A percentile compares a stretch with the other conserved stretches of the same genome.
Evolutionary conservation across 2,797 vertebrate species (phyloP).

Genomic region (Botia almorhae): DNA sequence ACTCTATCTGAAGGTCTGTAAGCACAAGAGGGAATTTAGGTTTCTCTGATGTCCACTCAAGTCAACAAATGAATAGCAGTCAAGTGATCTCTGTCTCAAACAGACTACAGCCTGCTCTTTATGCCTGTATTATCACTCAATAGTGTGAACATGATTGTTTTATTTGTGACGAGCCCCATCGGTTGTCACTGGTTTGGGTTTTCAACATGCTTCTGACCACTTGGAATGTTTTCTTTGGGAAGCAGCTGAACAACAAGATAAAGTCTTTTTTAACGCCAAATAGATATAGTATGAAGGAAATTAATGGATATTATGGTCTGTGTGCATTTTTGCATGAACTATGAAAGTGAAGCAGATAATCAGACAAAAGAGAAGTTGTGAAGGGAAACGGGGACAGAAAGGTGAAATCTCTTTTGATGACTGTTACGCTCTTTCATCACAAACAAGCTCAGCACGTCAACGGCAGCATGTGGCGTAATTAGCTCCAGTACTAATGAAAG

Average conservation of each 20-base stretch:
- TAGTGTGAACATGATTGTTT: constrained; percentile 24
- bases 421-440: constrained; percentile 61
- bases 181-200: constrained; percentile 53
- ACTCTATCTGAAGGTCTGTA: constrained; percentile 66
- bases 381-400: constrained; percentile 61
- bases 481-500: constrained; percentile 70
- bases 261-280: not conserved
- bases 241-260: not conserved
- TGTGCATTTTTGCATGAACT: not conserved
- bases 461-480: constrained; percentile 72
- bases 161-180: constrained; percentile 73
- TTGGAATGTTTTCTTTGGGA: not conserved
- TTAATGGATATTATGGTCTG: not conserved
- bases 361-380: constrained; percentile 64
- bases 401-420: constrained; percentile 59
- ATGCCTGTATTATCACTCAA: constrained; percentile 50
- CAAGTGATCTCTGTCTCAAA: constrained; percentile 65
- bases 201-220: no score
- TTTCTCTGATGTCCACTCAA: constrained; percentile 28
- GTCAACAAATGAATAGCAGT: constrained; percentile 62
- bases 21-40: constrained; percentile 13
- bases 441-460: constrained; percentile 69
- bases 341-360: constrained; percentile 4
- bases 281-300: not conserved
- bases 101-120: constrained; percentile 35